A percentile compares a stretch with the other conserved stretches of the same genome.
phyloP scores from a whole-genome alignment of 1,140 invertebrate species.

The Pararge aegeria region DNA sequence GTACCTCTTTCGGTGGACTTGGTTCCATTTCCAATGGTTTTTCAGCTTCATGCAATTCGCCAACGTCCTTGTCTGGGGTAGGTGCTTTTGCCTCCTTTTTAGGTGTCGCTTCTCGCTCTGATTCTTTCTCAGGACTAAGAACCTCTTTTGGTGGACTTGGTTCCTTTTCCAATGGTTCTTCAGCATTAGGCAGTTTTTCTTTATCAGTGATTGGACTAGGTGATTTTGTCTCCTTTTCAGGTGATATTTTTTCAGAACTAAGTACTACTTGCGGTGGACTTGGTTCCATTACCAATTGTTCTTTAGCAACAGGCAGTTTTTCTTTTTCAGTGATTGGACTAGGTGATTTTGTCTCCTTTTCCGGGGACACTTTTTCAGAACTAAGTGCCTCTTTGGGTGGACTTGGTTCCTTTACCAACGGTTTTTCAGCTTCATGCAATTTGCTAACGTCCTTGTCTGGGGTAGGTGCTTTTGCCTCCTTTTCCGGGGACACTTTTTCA shows the following conservation, averaged over 20 bases:
- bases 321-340: no score
- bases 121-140: neutral
- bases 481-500: neutral
- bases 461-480: neutral
- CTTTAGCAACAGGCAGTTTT: no score
- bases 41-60: no score
- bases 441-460: conserved; percentile 9
- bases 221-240: neutral
- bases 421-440: neutral
- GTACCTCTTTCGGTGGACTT: neutral
- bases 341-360: no score
- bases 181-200: neutral
- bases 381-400: no score
- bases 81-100: no score
- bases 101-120: neutral
- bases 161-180: neutral
- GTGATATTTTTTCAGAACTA: no score
- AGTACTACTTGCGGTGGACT: no score
- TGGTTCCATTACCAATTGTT: no score
- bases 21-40: neutral
- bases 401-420: conserved; percentile 18
- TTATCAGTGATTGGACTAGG: neutral
- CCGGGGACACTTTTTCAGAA: no score
- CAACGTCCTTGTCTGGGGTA: neutral
- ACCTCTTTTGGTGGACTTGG: conserved; percentile 9